Conservation (phyloP, 1,140 invertebrate species). For the Platyscapa corneri region DNA sequence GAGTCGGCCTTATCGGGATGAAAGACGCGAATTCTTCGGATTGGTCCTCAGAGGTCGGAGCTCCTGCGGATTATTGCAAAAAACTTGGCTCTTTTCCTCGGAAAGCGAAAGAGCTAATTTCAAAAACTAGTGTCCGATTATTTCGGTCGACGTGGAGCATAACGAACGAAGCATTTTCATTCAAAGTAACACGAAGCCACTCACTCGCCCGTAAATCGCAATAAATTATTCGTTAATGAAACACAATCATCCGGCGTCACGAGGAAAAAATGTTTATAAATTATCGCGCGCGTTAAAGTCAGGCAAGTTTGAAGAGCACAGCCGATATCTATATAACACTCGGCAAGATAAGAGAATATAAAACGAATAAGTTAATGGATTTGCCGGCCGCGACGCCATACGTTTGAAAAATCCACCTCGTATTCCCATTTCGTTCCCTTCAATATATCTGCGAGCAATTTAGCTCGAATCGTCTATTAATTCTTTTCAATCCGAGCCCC, state of each 20-base stretch:
- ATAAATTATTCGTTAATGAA: slow-evolving; percentile 22
- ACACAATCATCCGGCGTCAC: neutral
- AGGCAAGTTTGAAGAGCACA: neutral
- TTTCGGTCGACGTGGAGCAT: too few relatives aligned
- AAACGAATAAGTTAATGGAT: slow-evolving; percentile 41
- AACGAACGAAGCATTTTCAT: slow-evolving; percentile 10
- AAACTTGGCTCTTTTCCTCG: neutral
- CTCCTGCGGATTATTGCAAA: too few relatives aligned
- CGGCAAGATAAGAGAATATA: slow-evolving; percentile 20
- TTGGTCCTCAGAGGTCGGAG: too few relatives aligned
- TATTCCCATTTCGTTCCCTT: neutral
- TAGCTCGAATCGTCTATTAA: slow-evolving; percentile 32
- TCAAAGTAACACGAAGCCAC: neutral
- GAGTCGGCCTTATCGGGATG: neutral
- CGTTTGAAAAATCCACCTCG: neutral
- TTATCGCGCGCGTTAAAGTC: slow-evolving; percentile 38
- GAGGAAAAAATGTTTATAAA: slow-evolving; percentile 35
- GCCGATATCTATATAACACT: slow-evolving; percentile 11
- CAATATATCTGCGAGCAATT: neutral
- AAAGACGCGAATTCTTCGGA: neutral
- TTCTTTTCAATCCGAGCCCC: slow-evolving; percentile 5
- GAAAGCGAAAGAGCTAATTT: neutral
- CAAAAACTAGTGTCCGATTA: neutral
- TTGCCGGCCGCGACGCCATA: neutral
- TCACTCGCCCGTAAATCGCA: neutral